Evolutionary conservation across 2,797 vertebrate species (phyloP).

Genomic region (Pogoniulus pusillus): DNA sequence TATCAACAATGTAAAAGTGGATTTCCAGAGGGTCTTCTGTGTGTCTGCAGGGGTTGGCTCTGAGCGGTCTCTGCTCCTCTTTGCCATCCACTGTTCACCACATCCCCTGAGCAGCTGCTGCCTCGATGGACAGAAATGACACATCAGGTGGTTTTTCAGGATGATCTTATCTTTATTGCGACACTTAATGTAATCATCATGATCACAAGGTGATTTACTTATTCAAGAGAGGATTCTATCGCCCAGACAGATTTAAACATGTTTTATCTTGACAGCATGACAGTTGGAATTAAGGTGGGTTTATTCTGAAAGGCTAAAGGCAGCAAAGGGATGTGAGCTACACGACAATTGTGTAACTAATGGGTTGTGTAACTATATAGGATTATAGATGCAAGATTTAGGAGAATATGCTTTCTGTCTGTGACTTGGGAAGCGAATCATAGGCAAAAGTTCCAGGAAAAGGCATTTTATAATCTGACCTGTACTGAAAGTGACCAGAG

Average conservation of each 20-base stretch:
- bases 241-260: constrained; percentile 61
- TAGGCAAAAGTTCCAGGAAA: not conserved
- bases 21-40: too few relatives aligned
- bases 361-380: not conserved
- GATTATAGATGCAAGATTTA: not conserved
- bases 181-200: too few relatives aligned
- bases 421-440: not conserved
- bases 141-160: too few relatives aligned
- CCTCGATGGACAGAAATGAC: too few relatives aligned
- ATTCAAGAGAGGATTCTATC: too few relatives aligned
- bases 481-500: not conserved
- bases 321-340: not conserved
- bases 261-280: not conserved
- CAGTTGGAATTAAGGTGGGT: not conserved
- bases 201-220: too few relatives aligned
- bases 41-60: too few relatives aligned
- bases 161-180: too few relatives aligned
- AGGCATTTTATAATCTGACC: not conserved
- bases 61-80: too few relatives aligned
- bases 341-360: not conserved
- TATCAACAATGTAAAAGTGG: too few relatives aligned
- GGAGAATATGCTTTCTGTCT: not conserved
- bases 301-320: not conserved
- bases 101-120: too few relatives aligned
- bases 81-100: too few relatives aligned